Evolutionary conservation across 1,140 invertebrate genomes (phyloP).

Genomic region (Neodiprion lecontei): DNA sequence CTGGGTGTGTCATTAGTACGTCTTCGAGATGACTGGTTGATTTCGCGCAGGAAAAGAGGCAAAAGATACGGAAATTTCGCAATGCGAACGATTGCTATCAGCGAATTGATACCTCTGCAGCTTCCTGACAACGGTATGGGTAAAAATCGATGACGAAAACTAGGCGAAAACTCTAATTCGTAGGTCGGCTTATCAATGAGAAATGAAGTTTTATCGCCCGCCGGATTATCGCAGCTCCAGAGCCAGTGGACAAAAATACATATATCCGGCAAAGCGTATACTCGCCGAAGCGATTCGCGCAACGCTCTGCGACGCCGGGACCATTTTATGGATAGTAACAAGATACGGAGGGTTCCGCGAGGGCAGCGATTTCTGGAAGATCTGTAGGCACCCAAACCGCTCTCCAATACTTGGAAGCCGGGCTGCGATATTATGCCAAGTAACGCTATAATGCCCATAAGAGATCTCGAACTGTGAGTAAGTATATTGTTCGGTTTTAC

Average conservation of each 20-base stretch:
- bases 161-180: not conserved
- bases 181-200: not conserved
- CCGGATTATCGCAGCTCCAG: not conserved
- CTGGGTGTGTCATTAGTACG: not conserved
- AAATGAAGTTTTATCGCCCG: not conserved
- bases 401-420: not conserved
- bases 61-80: too few species aligned
- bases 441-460: not conserved
- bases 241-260: not conserved
- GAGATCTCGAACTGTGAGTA: constrained; percentile 2
- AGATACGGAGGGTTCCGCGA: too few species aligned
- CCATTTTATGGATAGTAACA: too few species aligned
- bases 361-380: too few species aligned
- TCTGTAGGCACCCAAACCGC: not conserved
- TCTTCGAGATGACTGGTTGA: too few species aligned
- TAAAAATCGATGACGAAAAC: not conserved
- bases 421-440: constrained; percentile 5
- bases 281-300: too few species aligned
- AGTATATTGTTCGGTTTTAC: not conserved
- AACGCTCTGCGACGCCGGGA: too few species aligned
- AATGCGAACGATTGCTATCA: too few species aligned
- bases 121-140: too few species aligned
- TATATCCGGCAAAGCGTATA: too few species aligned
- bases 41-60: too few species aligned
- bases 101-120: too few species aligned